Base-by-base conservation (phyloP, 2,888 invertebrate species). In the Drosophila percnosoma region DNA sequence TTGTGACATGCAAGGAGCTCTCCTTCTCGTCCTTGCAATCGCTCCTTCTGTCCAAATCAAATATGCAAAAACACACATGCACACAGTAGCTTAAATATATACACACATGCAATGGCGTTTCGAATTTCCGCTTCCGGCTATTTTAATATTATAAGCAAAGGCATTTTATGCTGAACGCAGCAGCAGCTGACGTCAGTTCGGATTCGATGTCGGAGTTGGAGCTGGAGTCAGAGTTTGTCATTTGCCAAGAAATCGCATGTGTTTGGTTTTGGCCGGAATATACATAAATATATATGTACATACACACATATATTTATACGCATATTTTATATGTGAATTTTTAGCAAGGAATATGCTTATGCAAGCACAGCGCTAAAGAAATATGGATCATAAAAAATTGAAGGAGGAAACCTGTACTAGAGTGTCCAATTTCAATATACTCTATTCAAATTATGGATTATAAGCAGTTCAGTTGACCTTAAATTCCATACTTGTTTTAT, bases 91-190 rank as follows among this genome's bases (percentile, higher is more conserved):
- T 66, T 29, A n/a, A 34, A 55, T 54, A 58, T 71, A 75, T 59
- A 78, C 51, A 72, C 49, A 73, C 75, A 63, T 75, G 85, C 87
- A 87, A 73, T 80, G 80, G 83, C 86, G 90, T 82, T 85, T 85
- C 78, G 88, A 87, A 89, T 89, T 87, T 86, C 88, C 86, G 90
- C 90, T 86, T 89, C 90, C 90, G 90, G 90, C 76, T 76, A 87
- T 86, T 86, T 86, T 84, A 89, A 87, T 89, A 86, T 89, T 89
- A 87, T 79, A 84, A 86, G 87, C 88, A 80, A 85, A 75, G 89
- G 85, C 79, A 85, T 85, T 89, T 89, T 89, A 61, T 89, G 85
- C 89, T 84, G 84, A 84, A 72, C 82, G 62, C 78, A 71, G 79
- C 79, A 77, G 80, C 77, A 80, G 80, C 77, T 63, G 78, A 54